Conservation (phyloP, 2,888 invertebrate genomes). For the Rhingia rostrata region DNA sequence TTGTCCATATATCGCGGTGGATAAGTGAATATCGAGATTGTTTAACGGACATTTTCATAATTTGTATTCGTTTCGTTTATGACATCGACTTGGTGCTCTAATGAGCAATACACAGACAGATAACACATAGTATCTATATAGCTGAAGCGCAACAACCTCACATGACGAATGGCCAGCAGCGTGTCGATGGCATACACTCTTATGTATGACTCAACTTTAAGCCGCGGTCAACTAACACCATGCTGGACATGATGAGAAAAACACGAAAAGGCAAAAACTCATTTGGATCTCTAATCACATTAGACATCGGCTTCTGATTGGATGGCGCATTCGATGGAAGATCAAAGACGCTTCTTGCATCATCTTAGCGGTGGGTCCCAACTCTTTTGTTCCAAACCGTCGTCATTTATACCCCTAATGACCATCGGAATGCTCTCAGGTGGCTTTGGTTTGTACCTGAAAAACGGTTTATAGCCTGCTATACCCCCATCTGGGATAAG, state of each 20-base stretch:
- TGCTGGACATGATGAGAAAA: slow-evolving; percentile 9
- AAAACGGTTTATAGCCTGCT: slow-evolving; percentile 51
- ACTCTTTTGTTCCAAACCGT: slow-evolving; percentile 68
- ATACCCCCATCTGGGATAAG: slow-evolving; percentile 58
- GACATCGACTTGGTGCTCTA: slow-evolving; percentile 25
- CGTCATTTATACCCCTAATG: slow-evolving; percentile 68
- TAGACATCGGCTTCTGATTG: slow-evolving; percentile 66
- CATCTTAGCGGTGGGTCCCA: slow-evolving; percentile 68
- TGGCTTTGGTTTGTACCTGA: slow-evolving; percentile 45
- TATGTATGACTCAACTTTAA: slow-evolving; percentile 40
- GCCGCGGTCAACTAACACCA: slow-evolving; percentile 27
- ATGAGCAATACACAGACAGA: not conserved
- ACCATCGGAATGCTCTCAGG: slow-evolving; percentile 70
- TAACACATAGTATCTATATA: not conserved
- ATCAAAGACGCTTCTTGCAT: slow-evolving; percentile 52
- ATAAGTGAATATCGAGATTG: slow-evolving; percentile 24
- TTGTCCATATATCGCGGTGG: slow-evolving; percentile 3
- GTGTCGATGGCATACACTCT: slow-evolving; percentile 10
- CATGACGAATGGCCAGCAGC: slow-evolving; percentile 39
- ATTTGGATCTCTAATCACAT: slow-evolving; percentile 59
- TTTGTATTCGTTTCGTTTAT: slow-evolving; percentile 40
- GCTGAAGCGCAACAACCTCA: slow-evolving; percentile 36
- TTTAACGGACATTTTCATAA: slow-evolving; percentile 40
- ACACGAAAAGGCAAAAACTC: slow-evolving; percentile 31
- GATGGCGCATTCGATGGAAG: slow-evolving; percentile 29